phyloP scores from a whole-genome alignment of 2,888 invertebrate genomes.

The Xylocampa areola region DNA sequence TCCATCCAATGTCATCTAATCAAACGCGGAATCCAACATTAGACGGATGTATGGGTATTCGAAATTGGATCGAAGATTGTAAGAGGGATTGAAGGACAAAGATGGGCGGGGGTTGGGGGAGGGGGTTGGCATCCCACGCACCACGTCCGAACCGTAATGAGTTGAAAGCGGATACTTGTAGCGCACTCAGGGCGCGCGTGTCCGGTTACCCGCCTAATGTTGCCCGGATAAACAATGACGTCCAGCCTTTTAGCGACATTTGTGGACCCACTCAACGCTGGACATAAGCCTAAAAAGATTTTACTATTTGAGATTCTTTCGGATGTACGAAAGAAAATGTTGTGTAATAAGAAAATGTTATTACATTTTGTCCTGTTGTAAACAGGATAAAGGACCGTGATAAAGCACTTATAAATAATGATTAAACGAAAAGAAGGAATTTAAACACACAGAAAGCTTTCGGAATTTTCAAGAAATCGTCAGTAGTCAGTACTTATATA shows the following conservation, averaged over 20 bases:
- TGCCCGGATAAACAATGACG: constrained; percentile 90
- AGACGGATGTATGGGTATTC: constrained; percentile 84
- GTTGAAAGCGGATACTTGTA: constrained; percentile 90
- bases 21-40: constrained; percentile 80
- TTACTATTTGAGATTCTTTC: constrained; percentile 84
- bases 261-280: constrained; percentile 89
- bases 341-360: constrained; percentile 52
- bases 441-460: too few species aligned
- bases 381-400: constrained; percentile 1
- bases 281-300: constrained; percentile 89
- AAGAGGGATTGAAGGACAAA: constrained; percentile 88
- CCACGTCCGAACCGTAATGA: constrained; percentile 89
- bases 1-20: constrained; percentile 72
- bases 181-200: constrained; percentile 89
- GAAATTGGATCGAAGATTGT: constrained; percentile 88
- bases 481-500: too few species aligned
- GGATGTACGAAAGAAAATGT: constrained; percentile 70
- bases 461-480: too few species aligned
- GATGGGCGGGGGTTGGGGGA: constrained; percentile 71
- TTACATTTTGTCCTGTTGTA: constrained; percentile 22
- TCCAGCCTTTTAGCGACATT: constrained; percentile 90
- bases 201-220: constrained; percentile 90
- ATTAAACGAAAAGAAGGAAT: too few species aligned
- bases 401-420: neutral
- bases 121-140: constrained; percentile 80